These are phyloP conservation scores for Tetragonula carbonaria DNA, from an alignment of 2,888 invertebrate genomes.

Conservation along the genomic window DNA sequence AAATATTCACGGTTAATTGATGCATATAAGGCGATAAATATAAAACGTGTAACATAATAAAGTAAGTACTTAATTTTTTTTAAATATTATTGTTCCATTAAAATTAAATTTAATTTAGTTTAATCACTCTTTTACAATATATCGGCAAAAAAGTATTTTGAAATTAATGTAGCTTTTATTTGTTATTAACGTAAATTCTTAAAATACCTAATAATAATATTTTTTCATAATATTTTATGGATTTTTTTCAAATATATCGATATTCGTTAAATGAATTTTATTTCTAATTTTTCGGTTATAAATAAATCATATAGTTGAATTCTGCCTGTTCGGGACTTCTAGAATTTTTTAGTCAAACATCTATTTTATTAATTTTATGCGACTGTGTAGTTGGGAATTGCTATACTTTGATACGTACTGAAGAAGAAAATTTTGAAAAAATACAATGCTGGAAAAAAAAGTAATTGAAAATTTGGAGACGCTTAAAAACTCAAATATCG, in stretches of 20 bases:
- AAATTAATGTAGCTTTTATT: neutral
- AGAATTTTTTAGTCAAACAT: neutral
- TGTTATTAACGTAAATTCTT: neutral
- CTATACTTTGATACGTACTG: neutral
- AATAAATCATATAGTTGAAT: neutral
- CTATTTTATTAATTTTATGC: too few relatives aligned
- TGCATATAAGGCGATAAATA: neutral
- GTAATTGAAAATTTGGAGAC: neutral
- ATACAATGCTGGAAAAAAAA: neutral
- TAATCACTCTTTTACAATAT: neutral
- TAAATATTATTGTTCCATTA: neutral
- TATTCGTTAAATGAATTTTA: neutral
- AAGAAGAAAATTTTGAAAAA: neutral
- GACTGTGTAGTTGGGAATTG: neutral
- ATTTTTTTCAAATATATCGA: neutral
- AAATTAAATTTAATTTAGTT: neutral
- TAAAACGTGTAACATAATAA: neutral
- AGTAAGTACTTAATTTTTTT: neutral
- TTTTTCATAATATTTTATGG: neutral
- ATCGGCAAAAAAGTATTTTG: neutral
- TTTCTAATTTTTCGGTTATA: neutral
- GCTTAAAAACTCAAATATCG: neutral
- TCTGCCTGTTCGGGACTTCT: neutral
- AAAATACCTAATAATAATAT: neutral
- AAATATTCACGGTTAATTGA: neutral